Evolutionary conservation across 2,113 vertebrate species (phyloP), one percentile per base, ranked within the genome.

Genomic region (Argyrosomus japonicus): DNA sequence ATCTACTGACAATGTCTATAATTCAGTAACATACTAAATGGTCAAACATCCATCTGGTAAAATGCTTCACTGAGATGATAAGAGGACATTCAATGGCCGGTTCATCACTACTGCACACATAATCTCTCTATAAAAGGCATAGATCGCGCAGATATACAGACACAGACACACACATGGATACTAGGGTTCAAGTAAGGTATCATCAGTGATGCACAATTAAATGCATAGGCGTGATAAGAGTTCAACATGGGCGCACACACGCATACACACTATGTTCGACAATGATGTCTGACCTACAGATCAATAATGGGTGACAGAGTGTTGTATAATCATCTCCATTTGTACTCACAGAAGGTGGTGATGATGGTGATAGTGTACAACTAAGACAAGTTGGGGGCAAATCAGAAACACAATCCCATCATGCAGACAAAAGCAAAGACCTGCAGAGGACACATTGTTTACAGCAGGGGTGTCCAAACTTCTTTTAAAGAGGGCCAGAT

Each of bases 331-430:
- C 73, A 83, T 79, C 53, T 78, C 19, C 43, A 81, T 77, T 57
- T 71, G 63, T 81, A 75, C 88, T 88, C 83, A 89, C 19, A 77
- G 82, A 17, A 77, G 18, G 63, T 69, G 62, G 75, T 71, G 48
- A 32, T 32, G 32, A 32, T 61, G 27, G 63, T 47, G 29, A 69
- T 43, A 48, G 32, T n/a, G 32, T 25, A 50, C 29, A n/a, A 6
- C 12, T 11, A 27, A 65, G 67, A 71, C 53, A 47, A 32, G 50
- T 61, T 83, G 48, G 81, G 83, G 75, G 64, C 27, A 62, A 64
- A 62, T 11, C 32, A 64, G 56, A 58, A 68, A 78, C 32, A 69
- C 45, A 5, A 36, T 27, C 50, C 43, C 19, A 21, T 68, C 45
- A 32, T 19, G 29, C 9, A 23, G 27, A 47, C 11, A 65, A 48